phyloP scores from a whole-genome alignment of 2,113 vertebrate genomes.

The Phrynosoma platyrhinos region DNA sequence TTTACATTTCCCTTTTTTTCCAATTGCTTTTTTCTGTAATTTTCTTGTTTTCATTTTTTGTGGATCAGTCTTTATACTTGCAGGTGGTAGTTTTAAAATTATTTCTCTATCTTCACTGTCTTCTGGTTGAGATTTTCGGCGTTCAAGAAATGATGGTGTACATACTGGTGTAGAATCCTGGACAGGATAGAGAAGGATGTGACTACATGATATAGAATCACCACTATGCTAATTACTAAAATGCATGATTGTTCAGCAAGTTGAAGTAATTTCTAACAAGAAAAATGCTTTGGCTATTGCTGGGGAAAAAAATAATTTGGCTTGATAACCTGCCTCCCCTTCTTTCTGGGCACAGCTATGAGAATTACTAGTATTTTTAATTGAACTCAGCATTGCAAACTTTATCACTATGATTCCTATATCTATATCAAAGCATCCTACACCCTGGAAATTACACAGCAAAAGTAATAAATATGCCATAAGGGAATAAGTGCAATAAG shows the following conservation, averaged over 20 bases:
- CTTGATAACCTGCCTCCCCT: background rate
- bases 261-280: background rate
- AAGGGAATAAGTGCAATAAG: background rate
- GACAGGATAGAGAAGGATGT: background rate
- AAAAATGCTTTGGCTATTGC: background rate
- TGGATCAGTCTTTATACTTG: constrained; percentile 2
- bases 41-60: constrained; percentile 39
- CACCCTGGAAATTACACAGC: background rate
- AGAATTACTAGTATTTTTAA: background rate
- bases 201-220: background rate
- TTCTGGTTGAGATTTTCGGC: constrained; percentile 77
- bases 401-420: background rate
- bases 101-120: constrained; percentile 80
- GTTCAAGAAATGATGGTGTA: constrained; percentile 85
- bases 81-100: constrained; percentile 74
- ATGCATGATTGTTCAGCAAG: background rate
- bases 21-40: constrained; percentile 13
- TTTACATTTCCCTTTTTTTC: constrained; percentile 31
- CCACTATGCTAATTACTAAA: background rate
- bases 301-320: background rate
- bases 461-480: too few relatives aligned
- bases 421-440: background rate
- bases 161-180: constrained; percentile 86
- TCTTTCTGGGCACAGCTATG: background rate
- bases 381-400: background rate